phyloP scores from a whole-genome alignment of 2,113 vertebrate genomes.

The Odontophorus gujanensis region DNA sequence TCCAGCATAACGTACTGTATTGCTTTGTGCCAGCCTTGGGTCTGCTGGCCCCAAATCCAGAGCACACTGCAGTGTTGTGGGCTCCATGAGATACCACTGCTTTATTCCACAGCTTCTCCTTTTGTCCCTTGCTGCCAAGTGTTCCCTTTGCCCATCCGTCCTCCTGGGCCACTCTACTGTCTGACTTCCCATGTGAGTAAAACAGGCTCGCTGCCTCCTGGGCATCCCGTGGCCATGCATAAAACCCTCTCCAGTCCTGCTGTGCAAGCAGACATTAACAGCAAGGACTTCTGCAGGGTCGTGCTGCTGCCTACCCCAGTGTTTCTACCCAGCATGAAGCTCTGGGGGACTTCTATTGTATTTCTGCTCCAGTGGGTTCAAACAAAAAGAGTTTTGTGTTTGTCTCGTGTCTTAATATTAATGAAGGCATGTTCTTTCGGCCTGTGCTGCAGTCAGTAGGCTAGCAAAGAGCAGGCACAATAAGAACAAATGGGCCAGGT shows the following conservation, averaged over 20 bases:
- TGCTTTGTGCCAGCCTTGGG: neutral
- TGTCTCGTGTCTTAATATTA: neutral
- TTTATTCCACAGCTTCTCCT: neutral
- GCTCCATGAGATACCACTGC: neutral
- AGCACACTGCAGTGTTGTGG: rapidly evolving
- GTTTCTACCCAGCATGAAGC: neutral
- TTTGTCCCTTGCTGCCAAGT: neutral
- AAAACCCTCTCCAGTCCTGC: neutral
- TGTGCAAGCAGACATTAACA: neutral
- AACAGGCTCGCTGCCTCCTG: neutral
- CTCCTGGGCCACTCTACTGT: neutral
- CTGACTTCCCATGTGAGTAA: neutral
- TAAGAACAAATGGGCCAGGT: neutral
- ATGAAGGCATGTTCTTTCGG: neutral
- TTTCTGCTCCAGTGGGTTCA: neutral
- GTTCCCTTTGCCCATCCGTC: neutral
- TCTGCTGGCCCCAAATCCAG: neutral
- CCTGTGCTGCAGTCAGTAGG: neutral
- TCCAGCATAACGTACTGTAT: rapidly evolving
- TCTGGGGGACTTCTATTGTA: rapidly evolving
- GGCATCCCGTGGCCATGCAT: neutral
- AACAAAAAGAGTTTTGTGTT: constrained; percentile 8
- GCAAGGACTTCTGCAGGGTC: neutral
- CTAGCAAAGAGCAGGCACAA: neutral
- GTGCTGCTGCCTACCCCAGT: neutral